Percentiles rank a stretch among this genome's conserved stretches.
Conservation (phyloP, 2,113 vertebrate genomes). For the Gorsachius goisagi region DNA sequence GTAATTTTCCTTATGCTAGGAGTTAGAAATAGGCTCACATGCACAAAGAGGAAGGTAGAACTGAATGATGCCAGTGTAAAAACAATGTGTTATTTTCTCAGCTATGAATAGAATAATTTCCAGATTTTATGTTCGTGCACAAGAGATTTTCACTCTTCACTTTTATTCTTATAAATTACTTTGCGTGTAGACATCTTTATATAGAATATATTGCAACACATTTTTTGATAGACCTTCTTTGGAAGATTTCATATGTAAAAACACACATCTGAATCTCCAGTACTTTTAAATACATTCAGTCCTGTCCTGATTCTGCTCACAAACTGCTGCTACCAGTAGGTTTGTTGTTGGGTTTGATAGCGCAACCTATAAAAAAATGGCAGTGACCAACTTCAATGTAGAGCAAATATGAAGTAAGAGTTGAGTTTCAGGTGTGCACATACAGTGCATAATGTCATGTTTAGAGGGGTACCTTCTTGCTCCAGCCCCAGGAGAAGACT, state of each 20-base stretch:
- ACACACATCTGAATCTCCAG: background rate
- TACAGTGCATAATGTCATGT: background rate
- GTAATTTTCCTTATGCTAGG: background rate
- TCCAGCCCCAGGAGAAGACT: background rate
- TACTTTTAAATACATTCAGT: background rate
- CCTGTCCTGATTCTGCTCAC: background rate
- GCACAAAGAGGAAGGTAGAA: background rate
- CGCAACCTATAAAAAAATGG: accelerated
- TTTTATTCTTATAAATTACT: background rate
- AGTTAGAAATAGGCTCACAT: background rate
- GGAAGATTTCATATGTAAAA: background rate
- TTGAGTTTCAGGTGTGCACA: background rate
- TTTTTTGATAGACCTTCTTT: background rate
- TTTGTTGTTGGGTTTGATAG: background rate
- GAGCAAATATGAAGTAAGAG: background rate
- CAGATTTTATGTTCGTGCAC: background rate
- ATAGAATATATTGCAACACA: background rate
- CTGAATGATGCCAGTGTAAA: background rate
- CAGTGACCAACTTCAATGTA: background rate
- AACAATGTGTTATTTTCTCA: background rate
- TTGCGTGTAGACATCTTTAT: background rate
- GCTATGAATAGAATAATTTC: background rate
- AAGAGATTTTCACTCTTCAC: background rate
- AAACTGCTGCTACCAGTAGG: background rate
- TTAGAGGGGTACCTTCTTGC: background rate